These are phyloP conservation scores for Scarus forsteni DNA, from an alignment of 2,797 vertebrate genomes.

Conservation along the genomic window DNA sequence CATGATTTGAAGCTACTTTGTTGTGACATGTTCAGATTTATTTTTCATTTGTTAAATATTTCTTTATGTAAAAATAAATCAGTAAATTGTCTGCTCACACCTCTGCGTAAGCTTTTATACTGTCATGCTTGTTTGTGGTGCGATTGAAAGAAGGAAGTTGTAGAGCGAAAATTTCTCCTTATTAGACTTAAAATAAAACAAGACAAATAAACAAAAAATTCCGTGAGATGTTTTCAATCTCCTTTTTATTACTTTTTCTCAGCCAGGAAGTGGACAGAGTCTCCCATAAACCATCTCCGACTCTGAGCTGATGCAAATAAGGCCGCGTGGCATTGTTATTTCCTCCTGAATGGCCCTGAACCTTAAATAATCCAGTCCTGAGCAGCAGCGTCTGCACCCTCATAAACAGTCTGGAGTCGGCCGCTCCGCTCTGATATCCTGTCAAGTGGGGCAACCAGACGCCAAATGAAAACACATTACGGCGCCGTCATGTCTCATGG, in stretches of 20 bases:
- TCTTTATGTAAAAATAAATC: too few relatives aligned
- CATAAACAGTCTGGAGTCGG: conserved; percentile 61
- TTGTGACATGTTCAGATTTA: too few relatives aligned
- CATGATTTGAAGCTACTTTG: too few relatives aligned
- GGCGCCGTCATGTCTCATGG: conserved; percentile 63
- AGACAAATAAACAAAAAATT: conserved; percentile 9
- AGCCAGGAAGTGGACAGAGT: conserved; percentile 28
- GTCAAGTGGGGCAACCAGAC: conserved; percentile 51
- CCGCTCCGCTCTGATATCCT: conserved; percentile 55
- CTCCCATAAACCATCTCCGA: conserved; percentile 39
- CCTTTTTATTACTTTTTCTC: conserved; percentile 33
- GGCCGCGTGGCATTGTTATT: conserved; percentile 46
- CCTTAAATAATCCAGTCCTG: conserved; percentile 54
- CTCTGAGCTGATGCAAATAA: conserved; percentile 54
- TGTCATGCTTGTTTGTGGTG: not conserved
- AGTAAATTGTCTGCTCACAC: too few relatives aligned
- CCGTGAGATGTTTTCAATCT: conserved; percentile 17
- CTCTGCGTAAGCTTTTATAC: too few relatives aligned
- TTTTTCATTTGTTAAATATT: too few relatives aligned
- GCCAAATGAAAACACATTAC: conserved; percentile 71
- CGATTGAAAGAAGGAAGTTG: too few relatives aligned
- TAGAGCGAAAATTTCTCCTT: not conserved
- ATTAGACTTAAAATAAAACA: not conserved
- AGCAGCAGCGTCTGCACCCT: conserved; percentile 41
- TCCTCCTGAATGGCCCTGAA: conserved; percentile 48